Percentiles rank a stretch among this genome's conserved stretches.
Evolutionary conservation across 2,797 vertebrate species (phyloP).

Genomic region (Pyrocephalus nanus): DNA sequence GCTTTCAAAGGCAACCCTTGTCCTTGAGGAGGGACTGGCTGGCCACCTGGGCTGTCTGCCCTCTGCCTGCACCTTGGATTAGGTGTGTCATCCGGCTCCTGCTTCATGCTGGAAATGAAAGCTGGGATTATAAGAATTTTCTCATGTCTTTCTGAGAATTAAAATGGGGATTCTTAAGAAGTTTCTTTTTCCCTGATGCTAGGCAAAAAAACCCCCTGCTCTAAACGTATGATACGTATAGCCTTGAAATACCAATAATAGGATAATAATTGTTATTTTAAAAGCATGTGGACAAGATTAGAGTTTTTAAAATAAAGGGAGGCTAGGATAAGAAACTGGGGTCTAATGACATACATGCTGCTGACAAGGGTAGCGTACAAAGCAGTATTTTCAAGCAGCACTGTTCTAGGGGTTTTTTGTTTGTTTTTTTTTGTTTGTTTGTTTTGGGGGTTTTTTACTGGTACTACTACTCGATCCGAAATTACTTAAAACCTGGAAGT

Average conservation of each 20-base stretch:
- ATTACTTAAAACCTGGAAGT: not conserved
- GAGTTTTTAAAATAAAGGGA: not conserved
- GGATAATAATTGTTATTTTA: not conserved
- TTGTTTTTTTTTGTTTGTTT: not conserved
- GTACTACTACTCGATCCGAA: not conserved
- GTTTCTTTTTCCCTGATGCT: not conserved
- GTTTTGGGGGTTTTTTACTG: not conserved
- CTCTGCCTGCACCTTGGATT: not conserved
- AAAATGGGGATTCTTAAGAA: not conserved
- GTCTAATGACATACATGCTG: not conserved
- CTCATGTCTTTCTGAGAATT: not conserved
- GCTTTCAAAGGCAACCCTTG: not conserved
- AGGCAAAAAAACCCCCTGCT: not conserved
- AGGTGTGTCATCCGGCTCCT: not conserved
- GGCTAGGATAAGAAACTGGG: not conserved
- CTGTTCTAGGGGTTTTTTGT: not conserved
- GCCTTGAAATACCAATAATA: not conserved
- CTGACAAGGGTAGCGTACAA: not conserved
- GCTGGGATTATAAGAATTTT: not conserved
- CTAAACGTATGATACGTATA: not conserved
- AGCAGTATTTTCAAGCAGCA: not conserved
- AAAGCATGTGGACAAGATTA: not conserved
- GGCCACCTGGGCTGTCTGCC: rapidly evolving
- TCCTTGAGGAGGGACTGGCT: not conserved
- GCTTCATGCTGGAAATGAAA: not conserved